phyloP scores from a whole-genome alignment of 2,113 vertebrate genomes.

The Peucedramus taeniatus region DNA sequence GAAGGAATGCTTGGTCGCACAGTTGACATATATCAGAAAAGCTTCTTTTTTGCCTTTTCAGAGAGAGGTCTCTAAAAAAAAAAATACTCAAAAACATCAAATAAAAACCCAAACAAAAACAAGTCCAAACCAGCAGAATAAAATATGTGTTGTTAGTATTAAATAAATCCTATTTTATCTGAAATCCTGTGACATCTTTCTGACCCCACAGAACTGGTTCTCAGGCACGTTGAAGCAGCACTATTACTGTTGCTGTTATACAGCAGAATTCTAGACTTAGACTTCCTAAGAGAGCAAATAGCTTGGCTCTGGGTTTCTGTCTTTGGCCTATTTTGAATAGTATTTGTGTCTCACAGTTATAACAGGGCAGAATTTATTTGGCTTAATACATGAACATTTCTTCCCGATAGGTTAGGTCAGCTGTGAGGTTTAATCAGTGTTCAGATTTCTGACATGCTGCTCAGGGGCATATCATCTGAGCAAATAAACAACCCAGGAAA shows the following conservation, averaged over 20 bases:
- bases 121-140: neutral
- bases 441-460: slow-evolving; percentile 19
- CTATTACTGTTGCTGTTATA: neutral
- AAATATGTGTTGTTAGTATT: neutral
- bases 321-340: neutral
- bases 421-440: slow-evolving; percentile 59
- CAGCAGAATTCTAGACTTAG: neutral
- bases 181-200: neutral
- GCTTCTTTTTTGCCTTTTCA: neutral
- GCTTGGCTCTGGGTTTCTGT: neutral
- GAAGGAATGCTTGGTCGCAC: slow-evolving; percentile 16
- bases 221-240: neutral
- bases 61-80: neutral
- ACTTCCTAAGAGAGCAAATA: neutral
- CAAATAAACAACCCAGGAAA: slow-evolving; percentile 37
- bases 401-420: slow-evolving; percentile 54
- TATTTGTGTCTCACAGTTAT: neutral
- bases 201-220: neutral
- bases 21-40: slow-evolving; percentile 21
- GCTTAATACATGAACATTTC: slow-evolving; percentile 28
- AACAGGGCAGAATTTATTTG: neutral
- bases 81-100: fast-evolving
- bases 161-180: neutral
- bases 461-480: slow-evolving; percentile 36
- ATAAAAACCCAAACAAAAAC: neutral